Conservation (phyloP, 2,113 vertebrate species). For the Grammomys dolichurus region DNA sequence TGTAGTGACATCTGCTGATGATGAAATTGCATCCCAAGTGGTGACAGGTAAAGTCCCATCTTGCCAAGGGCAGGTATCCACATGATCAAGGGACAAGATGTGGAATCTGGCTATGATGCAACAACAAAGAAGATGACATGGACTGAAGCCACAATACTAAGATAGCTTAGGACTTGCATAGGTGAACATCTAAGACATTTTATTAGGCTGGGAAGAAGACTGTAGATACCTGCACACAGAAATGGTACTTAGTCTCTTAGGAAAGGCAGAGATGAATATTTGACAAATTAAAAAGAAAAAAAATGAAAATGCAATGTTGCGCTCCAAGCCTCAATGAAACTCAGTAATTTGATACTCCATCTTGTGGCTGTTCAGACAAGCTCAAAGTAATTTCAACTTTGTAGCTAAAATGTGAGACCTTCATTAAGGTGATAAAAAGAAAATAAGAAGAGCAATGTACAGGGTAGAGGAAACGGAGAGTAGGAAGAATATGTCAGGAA, state of each 20-base stretch:
- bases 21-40: neutral
- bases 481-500: neutral
- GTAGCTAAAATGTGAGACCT: neutral
- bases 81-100: neutral
- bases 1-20: neutral
- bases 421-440: too few relatives aligned
- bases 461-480: neutral
- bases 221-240: neutral
- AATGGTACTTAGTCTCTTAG: neutral
- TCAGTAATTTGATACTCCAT: rapidly evolving
- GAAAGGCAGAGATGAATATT: neutral
- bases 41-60: neutral
- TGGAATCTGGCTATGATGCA: too few relatives aligned
- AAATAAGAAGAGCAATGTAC: neutral
- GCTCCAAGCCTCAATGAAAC: rapidly evolving
- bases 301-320: rapidly evolving
- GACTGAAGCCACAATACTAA: neutral
- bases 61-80: neutral
- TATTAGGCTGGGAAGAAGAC: neutral
- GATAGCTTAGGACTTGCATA: neutral
- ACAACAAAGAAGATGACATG: neutral
- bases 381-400: neutral
- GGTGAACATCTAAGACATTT: neutral
- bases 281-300: neutral
- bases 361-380: slow-evolving; percentile 34